Base-by-base conservation (phyloP, 2,113 vertebrate genomes). In the Scopus umbretta region DNA sequence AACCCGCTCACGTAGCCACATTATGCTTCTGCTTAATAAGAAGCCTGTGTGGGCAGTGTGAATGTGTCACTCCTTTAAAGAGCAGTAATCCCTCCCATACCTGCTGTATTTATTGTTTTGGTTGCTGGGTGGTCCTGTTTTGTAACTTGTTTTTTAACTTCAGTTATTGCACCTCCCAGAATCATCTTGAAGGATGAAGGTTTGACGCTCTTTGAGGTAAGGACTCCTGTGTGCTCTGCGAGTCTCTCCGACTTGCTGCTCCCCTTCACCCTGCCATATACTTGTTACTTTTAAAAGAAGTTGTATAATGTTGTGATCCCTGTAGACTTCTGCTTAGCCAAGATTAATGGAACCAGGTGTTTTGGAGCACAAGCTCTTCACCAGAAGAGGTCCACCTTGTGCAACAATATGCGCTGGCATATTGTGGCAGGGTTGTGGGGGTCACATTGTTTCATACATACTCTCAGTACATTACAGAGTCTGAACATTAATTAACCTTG, bases 121-220 rank as follows among this genome's bases (percentile, higher is more conserved):
- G 38, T 86, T 94, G 43, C 85, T 95, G 63, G 61, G 82, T 94
- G 91, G 80, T 80, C 81, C 88, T 58, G 71, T 84, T 74, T 82
- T 80, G 45, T 95, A 98, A 62, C 58, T 43, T 85, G 86, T 89
- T 97, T 81, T 97, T 96, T 96, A 91, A 95, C 92, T 92, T 52
- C 96, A 98, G 98, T 98, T 96, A 86, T 98, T 67, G 94, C 98
- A 49, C 98, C 98, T 94, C 98, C 98, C 61, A 98, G 97, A 94
- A 94, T 86, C 34, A 36, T 98, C 92, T 76, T 98, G 97, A 98
- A 91, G 1, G 76, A 98, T 89, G 93, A 96, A 81, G 90, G 71
- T 10, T 85, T 98, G 97, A 98, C 97, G 2, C 98, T 98, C 34
- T 98, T 98, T 53, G 97, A 98, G 98, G 98, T 98, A 98, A 97